phyloP scores from a whole-genome alignment of 1,140 invertebrate species.

The Cepaea nemoralis region DNA sequence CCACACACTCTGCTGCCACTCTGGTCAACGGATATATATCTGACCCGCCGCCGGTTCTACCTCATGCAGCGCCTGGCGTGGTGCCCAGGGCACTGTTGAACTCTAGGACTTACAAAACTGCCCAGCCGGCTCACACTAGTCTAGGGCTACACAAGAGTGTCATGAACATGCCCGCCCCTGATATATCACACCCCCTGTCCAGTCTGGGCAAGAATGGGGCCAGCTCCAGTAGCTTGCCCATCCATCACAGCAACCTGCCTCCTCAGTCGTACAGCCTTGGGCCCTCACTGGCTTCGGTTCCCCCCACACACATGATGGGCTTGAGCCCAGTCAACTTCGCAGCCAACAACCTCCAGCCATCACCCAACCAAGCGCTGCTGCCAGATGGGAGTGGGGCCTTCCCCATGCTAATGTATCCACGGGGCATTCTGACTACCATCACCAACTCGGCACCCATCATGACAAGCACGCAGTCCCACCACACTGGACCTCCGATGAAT shows the following conservation, averaged over 20 bases:
- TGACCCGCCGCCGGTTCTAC: slow-evolving; percentile 26
- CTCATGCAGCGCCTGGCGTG: background rate
- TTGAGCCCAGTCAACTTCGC: background rate
- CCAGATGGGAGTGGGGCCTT: slow-evolving; percentile 3
- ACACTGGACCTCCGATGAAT: slow-evolving; percentile 12
- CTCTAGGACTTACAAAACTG: slow-evolving; percentile 7
- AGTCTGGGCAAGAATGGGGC: background rate
- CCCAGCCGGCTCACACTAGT: slow-evolving; percentile 36
- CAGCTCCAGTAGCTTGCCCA: background rate
- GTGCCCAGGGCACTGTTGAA: background rate
- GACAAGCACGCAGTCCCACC: slow-evolving; percentile 11
- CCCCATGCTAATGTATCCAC: background rate
- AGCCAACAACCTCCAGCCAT: background rate
- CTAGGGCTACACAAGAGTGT: slow-evolving; percentile 41
- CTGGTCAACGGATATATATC: slow-evolving; percentile 33
- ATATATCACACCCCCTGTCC: background rate
- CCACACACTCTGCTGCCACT: slow-evolving; percentile 11
- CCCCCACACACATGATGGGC: background rate
- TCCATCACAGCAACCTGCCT: background rate
- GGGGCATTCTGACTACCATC: background rate
- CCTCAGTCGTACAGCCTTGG: slow-evolving; percentile 3
- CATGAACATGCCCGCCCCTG: slow-evolving; percentile 42
- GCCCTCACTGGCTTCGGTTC: background rate
- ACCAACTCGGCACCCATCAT: slow-evolving; percentile 11
- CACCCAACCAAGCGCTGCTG: background rate